A percentile compares a stretch with the other conserved stretches of the same genome.
phyloP scores from a whole-genome alignment of 2,797 vertebrate species.

The Masticophis lateralis region DNA sequence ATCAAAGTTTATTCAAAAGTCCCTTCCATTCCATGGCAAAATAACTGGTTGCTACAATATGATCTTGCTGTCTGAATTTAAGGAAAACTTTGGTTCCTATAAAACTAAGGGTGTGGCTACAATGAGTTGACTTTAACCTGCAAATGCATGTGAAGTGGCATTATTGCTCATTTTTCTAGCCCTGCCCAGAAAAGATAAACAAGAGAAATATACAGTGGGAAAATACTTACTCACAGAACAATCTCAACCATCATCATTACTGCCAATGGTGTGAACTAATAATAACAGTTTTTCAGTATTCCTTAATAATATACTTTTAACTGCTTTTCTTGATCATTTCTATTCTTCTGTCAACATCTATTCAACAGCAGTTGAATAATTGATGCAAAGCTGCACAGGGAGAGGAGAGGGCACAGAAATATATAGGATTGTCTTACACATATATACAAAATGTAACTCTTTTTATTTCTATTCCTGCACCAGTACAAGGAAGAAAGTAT shows the following conservation, averaged over 20 bases:
- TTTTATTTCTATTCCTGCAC: not conserved
- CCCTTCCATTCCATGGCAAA: slow-evolving; percentile 17
- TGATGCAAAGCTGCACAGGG: not conserved
- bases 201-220: not conserved
- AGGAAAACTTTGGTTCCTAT: not conserved
- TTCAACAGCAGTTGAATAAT: slow-evolving; percentile 28
- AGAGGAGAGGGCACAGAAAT: not conserved
- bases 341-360: not conserved
- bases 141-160: not conserved
- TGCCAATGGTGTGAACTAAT: not conserved
- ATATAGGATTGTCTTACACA: not conserved
- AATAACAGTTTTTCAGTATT: not conserved
- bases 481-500: not conserved
- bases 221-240: not conserved
- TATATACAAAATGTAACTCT: not conserved
- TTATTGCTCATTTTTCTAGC: not conserved
- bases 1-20: slow-evolving; percentile 43
- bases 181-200: not conserved
- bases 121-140: not conserved
- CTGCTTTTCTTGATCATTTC: not conserved
- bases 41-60: not conserved
- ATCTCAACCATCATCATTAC: not conserved
- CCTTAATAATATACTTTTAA: not conserved
- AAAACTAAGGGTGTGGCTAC: not conserved
- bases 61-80: not conserved